Conservation (phyloP, 2,888 invertebrate species). For the Synanthedon vespiformis region DNA sequence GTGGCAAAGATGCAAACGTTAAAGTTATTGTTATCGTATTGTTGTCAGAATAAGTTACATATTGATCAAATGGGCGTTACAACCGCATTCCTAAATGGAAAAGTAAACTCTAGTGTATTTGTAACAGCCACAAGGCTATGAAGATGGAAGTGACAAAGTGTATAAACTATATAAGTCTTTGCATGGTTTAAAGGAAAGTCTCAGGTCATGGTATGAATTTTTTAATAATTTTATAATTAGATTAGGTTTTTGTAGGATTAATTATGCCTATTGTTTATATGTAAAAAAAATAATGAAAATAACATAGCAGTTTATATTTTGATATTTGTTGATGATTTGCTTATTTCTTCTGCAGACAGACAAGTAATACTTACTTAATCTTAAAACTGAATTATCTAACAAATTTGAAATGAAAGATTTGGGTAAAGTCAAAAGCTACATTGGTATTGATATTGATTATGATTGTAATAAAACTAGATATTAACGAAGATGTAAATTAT, state of each 20-base stretch:
- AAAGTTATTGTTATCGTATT: too few species aligned
- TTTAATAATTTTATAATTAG: neutral
- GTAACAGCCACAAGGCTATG: neutral
- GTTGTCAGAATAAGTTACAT: neutral
- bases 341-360: neutral
- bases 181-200: slow-evolving; percentile 1
- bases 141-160: neutral
- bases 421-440: neutral
- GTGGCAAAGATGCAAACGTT: too few species aligned
- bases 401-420: neutral
- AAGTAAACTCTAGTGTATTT: neutral
- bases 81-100: neutral
- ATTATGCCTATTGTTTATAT: neutral
- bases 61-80: neutral
- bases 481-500: neutral
- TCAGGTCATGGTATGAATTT: slow-evolving; percentile 1
- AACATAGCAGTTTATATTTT: neutral
- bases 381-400: neutral
- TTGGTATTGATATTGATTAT: neutral
- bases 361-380: neutral
- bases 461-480: neutral
- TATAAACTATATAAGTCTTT: neutral
- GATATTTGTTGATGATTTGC: neutral
- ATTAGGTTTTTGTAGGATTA: neutral
- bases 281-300: neutral